Evolutionary conservation across 1,140 invertebrate species (phyloP), one percentile per base, ranked within the genome.

Genomic region (Drosophila prosaltans): DNA sequence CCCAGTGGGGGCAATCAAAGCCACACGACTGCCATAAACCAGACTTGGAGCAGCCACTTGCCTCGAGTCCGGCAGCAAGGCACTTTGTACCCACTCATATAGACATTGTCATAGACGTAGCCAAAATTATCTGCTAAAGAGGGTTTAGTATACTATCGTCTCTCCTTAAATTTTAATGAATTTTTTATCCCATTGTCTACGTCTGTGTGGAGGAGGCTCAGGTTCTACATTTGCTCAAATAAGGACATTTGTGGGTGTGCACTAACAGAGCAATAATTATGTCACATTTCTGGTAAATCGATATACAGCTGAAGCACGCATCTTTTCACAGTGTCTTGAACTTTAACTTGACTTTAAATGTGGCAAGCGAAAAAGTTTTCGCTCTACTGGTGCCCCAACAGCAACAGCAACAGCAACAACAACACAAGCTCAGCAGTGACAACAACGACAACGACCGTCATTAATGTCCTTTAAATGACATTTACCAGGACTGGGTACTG

Each of bases 401-500:
- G 5, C 39, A 40, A 40, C 39, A 40, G 5, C 7, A 67, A 58
- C 51, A 63, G 32, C 43, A 69, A 48, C 32, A 51, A 58, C 21
- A 26, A 51, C 39, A 40, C 9, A 9, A 9, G 3, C 3, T 11
- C 39, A 40, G 10, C 39, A 40, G 10, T 11, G 10, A 40, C 39
- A 39, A 9, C 3, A 9, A 39, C 45, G 45, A 48, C 45, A 51
- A 51, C 62, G 54, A 74, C 36, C 83, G 80, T 78, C 83, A 78
- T 78, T 84, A 89, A 78, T 88, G 84, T 89, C 84, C 84, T 88
- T 81, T 89, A 88, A 88, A 88, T 88, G 84, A 88, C 84, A 88
- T 88, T 88, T 89, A 72, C 80, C 74, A 72, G 60, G 54, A 75
- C 80, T 89, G 71, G 71, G 63, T 57, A 75, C 78, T 89, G 84